Evolutionary conservation across 2,888 invertebrate genomes (phyloP).

Genomic region (Byasa hedistus): DNA sequence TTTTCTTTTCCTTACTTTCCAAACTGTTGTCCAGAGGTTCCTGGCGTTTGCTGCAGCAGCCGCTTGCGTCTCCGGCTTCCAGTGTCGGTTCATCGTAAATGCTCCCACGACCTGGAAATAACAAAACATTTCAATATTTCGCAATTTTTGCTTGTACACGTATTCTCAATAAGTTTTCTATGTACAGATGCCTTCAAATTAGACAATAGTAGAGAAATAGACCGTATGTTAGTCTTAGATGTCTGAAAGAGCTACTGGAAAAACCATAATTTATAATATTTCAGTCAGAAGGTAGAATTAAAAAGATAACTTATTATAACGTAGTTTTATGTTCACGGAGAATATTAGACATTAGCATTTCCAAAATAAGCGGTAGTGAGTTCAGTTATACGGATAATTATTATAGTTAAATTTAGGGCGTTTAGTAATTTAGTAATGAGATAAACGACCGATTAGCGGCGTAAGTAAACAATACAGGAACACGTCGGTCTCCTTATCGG

Average conservation of each 20-base stretch:
- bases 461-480: background rate
- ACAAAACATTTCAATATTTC: background rate
- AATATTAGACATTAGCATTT: background rate
- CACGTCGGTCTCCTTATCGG: slow-evolving; percentile 15
- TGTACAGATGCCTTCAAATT: too few species aligned
- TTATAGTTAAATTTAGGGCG: slow-evolving; percentile 4
- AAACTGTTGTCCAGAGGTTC: slow-evolving; percentile 38
- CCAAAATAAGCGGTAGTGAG: background rate
- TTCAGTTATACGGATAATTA: background rate
- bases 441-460: background rate
- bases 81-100: slow-evolving; percentile 45
- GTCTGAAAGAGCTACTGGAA: too few species aligned
- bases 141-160: too few species aligned
- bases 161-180: too few species aligned
- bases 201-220: too few species aligned
- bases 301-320: too few species aligned
- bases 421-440: slow-evolving; percentile 10
- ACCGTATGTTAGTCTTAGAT: too few species aligned
- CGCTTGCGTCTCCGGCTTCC: slow-evolving; percentile 30
- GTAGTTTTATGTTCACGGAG: too few species aligned
- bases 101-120: slow-evolving; percentile 46
- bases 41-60: slow-evolving; percentile 33
- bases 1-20: slow-evolving; percentile 34
- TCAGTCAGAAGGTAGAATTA: too few species aligned
- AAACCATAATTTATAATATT: too few species aligned